Evolutionary conservation across 2,113 vertebrate species (phyloP), one percentile per base, ranked within the genome.

Genomic region (Trichechus manatus): DNA sequence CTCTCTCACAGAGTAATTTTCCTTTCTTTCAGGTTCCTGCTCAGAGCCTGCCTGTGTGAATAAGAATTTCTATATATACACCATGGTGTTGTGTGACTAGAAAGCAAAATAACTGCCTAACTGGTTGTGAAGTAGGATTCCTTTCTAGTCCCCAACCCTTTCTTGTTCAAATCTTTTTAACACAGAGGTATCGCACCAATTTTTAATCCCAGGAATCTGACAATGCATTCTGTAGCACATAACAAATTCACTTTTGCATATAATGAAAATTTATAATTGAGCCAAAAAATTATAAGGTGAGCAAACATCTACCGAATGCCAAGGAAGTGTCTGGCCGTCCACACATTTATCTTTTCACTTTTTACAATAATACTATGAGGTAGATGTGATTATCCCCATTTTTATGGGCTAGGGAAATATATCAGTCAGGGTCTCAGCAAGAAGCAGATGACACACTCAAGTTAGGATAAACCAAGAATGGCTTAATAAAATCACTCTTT

Each of bases 81-180:
- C 59, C 14, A 95, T 17, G 19, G 31, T 72, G 20, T 72, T 84
- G 25, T 89, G n/a, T 80, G 36, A 70, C 53, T 68, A 83, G 89
- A 82, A 94, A 96, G 86, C 0, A 78, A 74, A 88, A 86, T 23
- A 56, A 56, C 15, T 56, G 4, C 61, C 14, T 83, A 29, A 59
- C 15, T 79, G 53, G 10, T 78, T 53, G 39, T 25, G 7, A 87
- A 44, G 31, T 36, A 68, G 50, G 78, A 78, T 79, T 92, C 81
- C 82, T 91, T 56, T 79, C 56, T 72, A 84, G 14, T 91, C 91
- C 94, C 39, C 15, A 74, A 42, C 8, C 88, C 13, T 27, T 56
- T 84, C 39, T 93, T 93, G 80, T 64, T 96, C 22, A 85, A 84
- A 22, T 79, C 70, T 94, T 96, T 91, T 19, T 88, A 53, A 90